These are phyloP conservation scores for Clupea harengus DNA, from an alignment of 2,113 vertebrate species.

Conservation along the genomic window DNA sequence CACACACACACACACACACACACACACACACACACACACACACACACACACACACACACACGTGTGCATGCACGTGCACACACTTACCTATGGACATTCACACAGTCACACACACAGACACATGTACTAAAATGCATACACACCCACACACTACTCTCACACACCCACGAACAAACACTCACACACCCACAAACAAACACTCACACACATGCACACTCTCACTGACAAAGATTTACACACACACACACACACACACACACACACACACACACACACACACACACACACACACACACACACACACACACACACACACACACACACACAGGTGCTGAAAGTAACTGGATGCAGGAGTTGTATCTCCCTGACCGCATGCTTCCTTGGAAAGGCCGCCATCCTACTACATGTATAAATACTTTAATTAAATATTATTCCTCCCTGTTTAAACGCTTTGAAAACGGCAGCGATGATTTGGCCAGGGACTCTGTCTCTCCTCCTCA, in stretches of 20 bases:
- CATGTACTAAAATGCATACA: too few species aligned
- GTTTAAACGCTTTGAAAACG: slow-evolving; percentile 46
- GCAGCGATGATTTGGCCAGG: background rate
- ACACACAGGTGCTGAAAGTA: background rate
- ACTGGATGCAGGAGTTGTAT: background rate
- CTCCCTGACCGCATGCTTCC: slow-evolving; percentile 5
- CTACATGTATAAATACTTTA: slow-evolving; percentile 59
- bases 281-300: background rate
- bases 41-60: background rate
- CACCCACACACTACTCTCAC: background rate
- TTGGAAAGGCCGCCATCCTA: slow-evolving; percentile 26
- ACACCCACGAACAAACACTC: too few species aligned
- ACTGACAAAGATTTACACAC: background rate
- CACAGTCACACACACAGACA: background rate
- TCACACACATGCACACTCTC: background rate
- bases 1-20: background rate
- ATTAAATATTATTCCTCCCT: slow-evolving; percentile 60
- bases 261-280: background rate
- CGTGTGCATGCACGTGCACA: background rate
- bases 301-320: slow-evolving; percentile 14
- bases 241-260: background rate
- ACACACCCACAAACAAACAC: too few species aligned
- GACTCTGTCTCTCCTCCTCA: background rate
- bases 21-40: background rate
- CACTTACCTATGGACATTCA: too few species aligned